A percentile compares a stretch with the other conserved stretches of the same genome.
Conservation (phyloP, 2,113 vertebrate species). For the Gallinago media region DNA sequence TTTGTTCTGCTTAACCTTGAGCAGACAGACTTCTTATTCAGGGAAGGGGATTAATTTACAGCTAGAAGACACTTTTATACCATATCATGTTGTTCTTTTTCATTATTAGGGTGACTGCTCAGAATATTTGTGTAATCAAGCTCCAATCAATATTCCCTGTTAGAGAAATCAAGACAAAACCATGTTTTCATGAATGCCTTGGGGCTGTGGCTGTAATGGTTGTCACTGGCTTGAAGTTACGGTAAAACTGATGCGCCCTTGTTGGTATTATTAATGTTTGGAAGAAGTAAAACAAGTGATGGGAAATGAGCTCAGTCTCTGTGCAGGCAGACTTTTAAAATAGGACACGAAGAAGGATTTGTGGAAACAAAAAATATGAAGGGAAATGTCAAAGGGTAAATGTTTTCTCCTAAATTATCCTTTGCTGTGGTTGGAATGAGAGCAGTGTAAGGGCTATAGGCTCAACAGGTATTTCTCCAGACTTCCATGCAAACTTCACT, state of each 20-base stretch:
- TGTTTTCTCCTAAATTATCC: neutral
- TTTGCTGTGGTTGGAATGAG: neutral
- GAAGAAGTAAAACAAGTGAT: neutral
- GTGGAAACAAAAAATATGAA: neutral
- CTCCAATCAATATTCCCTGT: neutral
- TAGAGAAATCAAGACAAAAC: neutral
- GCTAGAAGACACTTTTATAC: neutral
- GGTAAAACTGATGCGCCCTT: neutral
- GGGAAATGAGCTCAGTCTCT: neutral
- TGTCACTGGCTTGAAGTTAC: neutral
- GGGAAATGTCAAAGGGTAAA: neutral
- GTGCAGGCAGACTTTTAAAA: neutral
- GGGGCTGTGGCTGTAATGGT: neutral
- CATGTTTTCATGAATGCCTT: neutral
- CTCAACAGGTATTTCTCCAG: neutral
- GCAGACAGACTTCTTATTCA: neutral
- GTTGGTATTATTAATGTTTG: neutral
- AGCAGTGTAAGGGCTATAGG: neutral
- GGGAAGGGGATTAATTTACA: neutral
- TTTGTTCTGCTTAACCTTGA: neutral
- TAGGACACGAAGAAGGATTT: neutral
- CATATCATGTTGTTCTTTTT: neutral
- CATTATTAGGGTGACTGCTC: neutral
- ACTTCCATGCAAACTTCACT: neutral
- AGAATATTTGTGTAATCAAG: neutral